phyloP scores from a whole-genome alignment of 1,140 invertebrate genomes.

The Palaemon carinicauda region DNA sequence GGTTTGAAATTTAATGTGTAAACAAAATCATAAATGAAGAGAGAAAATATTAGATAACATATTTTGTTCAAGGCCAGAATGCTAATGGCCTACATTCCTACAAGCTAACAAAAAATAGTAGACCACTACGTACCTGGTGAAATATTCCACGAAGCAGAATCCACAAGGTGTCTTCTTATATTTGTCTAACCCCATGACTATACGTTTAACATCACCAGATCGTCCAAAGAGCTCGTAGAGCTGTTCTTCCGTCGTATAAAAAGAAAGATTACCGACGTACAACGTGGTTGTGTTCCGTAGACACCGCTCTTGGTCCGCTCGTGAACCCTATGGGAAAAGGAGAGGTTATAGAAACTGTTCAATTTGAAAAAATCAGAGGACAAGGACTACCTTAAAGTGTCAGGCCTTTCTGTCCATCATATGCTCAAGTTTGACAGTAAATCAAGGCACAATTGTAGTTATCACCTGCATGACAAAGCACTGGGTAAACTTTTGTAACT shows the following conservation, averaged over 20 bases:
- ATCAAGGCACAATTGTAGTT: too few relatives aligned
- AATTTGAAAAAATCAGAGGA: too few relatives aligned
- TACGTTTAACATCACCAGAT: slow-evolving; percentile 94
- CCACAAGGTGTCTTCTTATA: slow-evolving; percentile 99
- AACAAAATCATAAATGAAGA: not conserved
- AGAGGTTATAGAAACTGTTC: not conserved
- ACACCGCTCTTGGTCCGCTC: slow-evolving; percentile 88
- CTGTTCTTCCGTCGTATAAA: slow-evolving; percentile 99
- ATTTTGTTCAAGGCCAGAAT: not conserved
- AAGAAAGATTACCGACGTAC: slow-evolving; percentile 98
- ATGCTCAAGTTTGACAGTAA: too few relatives aligned
- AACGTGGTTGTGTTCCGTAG: slow-evolving; percentile 82
- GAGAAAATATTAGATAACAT: not conserved
- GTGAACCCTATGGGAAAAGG: slow-evolving; percentile 79
- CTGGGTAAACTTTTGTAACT: too few relatives aligned
- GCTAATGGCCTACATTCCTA: too few relatives aligned
- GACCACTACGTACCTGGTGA: slow-evolving; percentile 45
- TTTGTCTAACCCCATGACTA: slow-evolving; percentile 98
- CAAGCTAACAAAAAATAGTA: too few relatives aligned
- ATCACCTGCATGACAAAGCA: too few relatives aligned
- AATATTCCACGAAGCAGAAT: slow-evolving; percentile 98
- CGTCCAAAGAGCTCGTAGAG: slow-evolving; percentile 96
- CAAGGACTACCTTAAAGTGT: too few relatives aligned
- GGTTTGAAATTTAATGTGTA: too few relatives aligned
- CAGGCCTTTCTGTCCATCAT: too few relatives aligned